Conservation (phyloP, 2,888 invertebrate species). For the Torymus aiolomorphi region DNA sequence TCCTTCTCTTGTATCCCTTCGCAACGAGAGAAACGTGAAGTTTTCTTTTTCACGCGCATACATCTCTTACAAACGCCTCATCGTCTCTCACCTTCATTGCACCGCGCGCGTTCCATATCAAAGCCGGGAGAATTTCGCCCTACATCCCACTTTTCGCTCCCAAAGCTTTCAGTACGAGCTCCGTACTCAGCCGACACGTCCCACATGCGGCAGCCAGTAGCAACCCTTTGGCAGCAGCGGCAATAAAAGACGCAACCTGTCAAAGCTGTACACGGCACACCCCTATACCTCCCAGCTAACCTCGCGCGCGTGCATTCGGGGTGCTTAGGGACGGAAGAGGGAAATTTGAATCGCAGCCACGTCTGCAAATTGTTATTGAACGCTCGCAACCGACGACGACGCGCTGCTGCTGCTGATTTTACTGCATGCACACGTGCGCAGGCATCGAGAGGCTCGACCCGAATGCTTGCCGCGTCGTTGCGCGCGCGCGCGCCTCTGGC, state of each 20-base stretch:
- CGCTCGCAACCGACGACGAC: constrained; percentile 35
- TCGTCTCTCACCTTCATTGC: no score
- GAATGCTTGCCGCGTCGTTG: constrained; percentile 8
- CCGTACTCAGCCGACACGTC: no score
- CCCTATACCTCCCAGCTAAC: background rate
- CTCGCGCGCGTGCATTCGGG: background rate
- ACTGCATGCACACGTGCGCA: background rate
- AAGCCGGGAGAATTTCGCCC: no score
- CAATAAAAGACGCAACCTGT: constrained; percentile 8
- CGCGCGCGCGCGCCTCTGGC: constrained; percentile 4
- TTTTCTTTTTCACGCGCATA: no score
- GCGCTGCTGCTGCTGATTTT: background rate
- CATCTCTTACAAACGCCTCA: no score
- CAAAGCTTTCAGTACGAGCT: no score
- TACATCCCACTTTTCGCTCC: no score
- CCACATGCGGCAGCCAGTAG: background rate
- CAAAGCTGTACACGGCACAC: constrained; percentile 1
- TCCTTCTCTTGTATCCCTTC: no score
- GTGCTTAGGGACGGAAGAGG: constrained; percentile 26
- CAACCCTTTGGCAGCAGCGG: background rate
- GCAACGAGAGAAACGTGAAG: no score
- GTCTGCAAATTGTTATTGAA: constrained; percentile 67
- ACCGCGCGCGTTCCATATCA: no score
- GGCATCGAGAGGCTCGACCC: constrained; percentile 25
- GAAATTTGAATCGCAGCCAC: constrained; percentile 61